Evolutionary conservation across 2,888 invertebrate species (phyloP), one percentile per base, ranked within the genome.

Genomic region (Calliopum simillimum): DNA sequence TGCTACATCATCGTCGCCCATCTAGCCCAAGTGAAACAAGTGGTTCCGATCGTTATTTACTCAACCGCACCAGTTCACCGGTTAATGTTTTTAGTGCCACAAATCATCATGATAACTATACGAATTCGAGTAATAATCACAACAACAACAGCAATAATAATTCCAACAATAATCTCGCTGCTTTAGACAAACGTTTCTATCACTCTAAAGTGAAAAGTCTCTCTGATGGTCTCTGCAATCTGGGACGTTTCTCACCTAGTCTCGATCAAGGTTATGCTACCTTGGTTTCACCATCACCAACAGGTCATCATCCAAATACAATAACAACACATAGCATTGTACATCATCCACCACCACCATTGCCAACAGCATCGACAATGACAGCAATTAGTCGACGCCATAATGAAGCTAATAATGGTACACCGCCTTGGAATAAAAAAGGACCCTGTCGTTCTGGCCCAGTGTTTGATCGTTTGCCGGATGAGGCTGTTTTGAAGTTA

Each of bases 181-280:
- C 84, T 74, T 84, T 85, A 71, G 83, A 81, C 63, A 79, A 80
- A 25, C 76, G 77, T 47, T 81, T 82, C 71, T 83, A 83, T 73
- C 85, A 84, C 58, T 80, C 82, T 76, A 85, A 85, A 78, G 84
- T 84, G 75, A 85, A 85, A 80, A 84, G 83, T 73, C 80, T 86
- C 21, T 80, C 85, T 43, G 86, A 86, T 63, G 86, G 86, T 19
- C 76, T 86, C 14, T 84, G 86, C 70, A 83, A 84, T 74, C 77
- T 86, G 71, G 86, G 85, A 16, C 87, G 89, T 76, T 88, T 89
- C 74, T 90, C 90, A 80, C 91, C 93, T 53, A 92, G 90, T 79
- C 87, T 93, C 51, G 94, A 94, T 85, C 93, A 94, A 84, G 94
- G 94, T 2, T 94, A 94, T 86, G 94, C 94, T 78, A 94, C 94